These are phyloP conservation scores for Ptilonorhynchus violaceus DNA, from an alignment of 2,113 vertebrate species.

Conservation along the genomic window DNA sequence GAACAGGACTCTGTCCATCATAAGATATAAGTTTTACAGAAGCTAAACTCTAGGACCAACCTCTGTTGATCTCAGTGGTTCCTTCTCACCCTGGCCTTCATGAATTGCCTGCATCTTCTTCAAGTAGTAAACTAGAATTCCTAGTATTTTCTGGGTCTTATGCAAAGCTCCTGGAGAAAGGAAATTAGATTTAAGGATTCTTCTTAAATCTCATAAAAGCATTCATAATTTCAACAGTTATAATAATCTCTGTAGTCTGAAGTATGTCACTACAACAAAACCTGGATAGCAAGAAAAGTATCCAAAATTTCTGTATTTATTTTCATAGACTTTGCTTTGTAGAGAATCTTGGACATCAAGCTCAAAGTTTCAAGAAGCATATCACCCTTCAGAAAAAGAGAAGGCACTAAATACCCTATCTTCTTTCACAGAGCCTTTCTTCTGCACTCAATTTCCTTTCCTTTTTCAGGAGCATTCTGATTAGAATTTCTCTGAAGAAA, in stretches of 20 bases:
- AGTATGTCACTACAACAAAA: not conserved
- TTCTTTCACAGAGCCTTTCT: not conserved
- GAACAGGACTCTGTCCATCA: not conserved
- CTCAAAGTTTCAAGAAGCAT: not conserved
- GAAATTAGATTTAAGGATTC: not conserved
- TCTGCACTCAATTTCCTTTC: not conserved
- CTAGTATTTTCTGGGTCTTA: not conserved
- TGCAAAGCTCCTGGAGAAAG: not conserved
- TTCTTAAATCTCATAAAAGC: not conserved
- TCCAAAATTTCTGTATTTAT: not conserved
- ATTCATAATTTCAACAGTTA: not conserved
- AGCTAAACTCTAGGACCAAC: not conserved
- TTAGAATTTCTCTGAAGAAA: slow-evolving; percentile 41
- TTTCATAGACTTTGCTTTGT: not conserved
- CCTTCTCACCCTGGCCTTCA: not conserved
- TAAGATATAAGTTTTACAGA: not conserved
- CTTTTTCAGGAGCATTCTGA: slow-evolving; percentile 3
- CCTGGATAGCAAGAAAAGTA: not conserved
- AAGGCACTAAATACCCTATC: not conserved
- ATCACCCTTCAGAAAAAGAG: not conserved
- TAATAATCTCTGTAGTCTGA: not conserved
- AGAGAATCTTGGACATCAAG: not conserved
- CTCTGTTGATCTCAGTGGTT: accelerated
- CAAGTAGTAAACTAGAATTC: not conserved
- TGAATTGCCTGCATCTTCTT: not conserved